Conservation (phyloP, 2,888 invertebrate genomes). For the Apoda limacodes region DNA sequence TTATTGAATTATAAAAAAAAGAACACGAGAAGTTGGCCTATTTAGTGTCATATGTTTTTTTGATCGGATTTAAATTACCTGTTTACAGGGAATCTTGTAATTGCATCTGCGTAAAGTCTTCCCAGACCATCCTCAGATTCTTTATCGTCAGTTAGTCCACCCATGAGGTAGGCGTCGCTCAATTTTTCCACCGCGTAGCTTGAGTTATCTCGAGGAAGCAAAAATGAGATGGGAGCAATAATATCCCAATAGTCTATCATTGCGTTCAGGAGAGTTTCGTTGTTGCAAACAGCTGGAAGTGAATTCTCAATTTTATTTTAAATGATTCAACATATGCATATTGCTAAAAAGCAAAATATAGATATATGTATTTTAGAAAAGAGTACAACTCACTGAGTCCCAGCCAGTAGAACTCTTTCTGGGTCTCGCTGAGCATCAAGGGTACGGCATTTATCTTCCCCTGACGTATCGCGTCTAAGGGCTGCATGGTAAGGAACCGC, state of each 20-base stretch:
- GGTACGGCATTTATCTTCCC: conserved; percentile 73
- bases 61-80: too few relatives aligned
- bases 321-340: too few relatives aligned
- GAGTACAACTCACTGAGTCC: conserved; percentile 56
- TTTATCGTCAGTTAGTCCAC: conserved; percentile 20
- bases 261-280: conserved; percentile 53
- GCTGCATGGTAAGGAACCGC: conserved; percentile 71
- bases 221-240: conserved; percentile 73
- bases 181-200: conserved; percentile 57
- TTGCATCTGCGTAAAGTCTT: conserved; percentile 30
- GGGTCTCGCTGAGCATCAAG: conserved; percentile 72
- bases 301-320: background rate
- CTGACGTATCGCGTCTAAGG: conserved; percentile 60
- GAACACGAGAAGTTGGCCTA: too few relatives aligned
- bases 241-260: conserved; percentile 69
- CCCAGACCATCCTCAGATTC: conserved; percentile 26
- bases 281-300: conserved; percentile 55
- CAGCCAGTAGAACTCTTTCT: conserved; percentile 73
- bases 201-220: conserved; percentile 61
- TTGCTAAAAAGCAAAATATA: too few relatives aligned
- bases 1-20: too few relatives aligned
- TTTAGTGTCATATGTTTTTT: too few relatives aligned
- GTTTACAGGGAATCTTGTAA: conserved; percentile 52
- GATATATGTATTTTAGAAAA: background rate
- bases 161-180: conserved; percentile 22